A percentile compares a stretch with the other conserved stretches of the same genome.
Conservation (phyloP, 2,888 invertebrate species). For the Gari tellinella region DNA sequence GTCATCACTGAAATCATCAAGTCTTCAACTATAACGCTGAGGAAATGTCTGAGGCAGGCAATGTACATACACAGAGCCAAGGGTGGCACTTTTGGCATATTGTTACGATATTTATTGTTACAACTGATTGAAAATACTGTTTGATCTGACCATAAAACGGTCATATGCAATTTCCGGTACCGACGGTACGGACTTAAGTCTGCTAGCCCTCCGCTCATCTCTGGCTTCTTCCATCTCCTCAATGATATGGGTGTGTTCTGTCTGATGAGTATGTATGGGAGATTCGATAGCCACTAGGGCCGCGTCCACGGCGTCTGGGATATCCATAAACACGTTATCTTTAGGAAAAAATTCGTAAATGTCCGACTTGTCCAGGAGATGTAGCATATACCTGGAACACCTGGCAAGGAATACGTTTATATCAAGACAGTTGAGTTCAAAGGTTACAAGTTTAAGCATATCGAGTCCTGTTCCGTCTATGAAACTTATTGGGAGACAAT, state of each 20-base stretch:
- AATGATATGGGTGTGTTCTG: background rate
- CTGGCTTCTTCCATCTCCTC: constrained; percentile 5
- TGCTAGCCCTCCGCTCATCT: constrained; percentile 1
- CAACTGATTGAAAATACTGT: constrained; percentile 13
- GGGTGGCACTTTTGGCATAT: too few relatives aligned
- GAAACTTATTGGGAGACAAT: constrained; percentile 77
- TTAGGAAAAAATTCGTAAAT: constrained; percentile 61
- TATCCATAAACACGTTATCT: constrained; percentile 63
- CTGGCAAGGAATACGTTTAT: constrained; percentile 69
- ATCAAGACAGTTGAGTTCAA: constrained; percentile 59
- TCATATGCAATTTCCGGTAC: constrained; percentile 13
- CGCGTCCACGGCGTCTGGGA: constrained; percentile 66
- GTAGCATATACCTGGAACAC: constrained; percentile 63
- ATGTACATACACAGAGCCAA: too few relatives aligned
- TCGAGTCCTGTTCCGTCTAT: constrained; percentile 77
- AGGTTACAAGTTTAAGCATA: constrained; percentile 66
- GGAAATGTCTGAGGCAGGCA: too few relatives aligned
- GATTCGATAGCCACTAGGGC: constrained; percentile 20
- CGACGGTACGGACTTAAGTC: constrained; percentile 7
- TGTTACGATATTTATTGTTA: too few relatives aligned
- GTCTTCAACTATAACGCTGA: too few relatives aligned
- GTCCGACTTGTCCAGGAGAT: constrained; percentile 63
- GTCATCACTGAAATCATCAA: too few relatives aligned
- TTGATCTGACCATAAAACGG: constrained; percentile 18
- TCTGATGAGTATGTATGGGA: background rate